Percentiles rank a stretch among this genome's conserved stretches.
phyloP scores from a whole-genome alignment of 2,113 vertebrate genomes.

The Charadrius vociferus region DNA sequence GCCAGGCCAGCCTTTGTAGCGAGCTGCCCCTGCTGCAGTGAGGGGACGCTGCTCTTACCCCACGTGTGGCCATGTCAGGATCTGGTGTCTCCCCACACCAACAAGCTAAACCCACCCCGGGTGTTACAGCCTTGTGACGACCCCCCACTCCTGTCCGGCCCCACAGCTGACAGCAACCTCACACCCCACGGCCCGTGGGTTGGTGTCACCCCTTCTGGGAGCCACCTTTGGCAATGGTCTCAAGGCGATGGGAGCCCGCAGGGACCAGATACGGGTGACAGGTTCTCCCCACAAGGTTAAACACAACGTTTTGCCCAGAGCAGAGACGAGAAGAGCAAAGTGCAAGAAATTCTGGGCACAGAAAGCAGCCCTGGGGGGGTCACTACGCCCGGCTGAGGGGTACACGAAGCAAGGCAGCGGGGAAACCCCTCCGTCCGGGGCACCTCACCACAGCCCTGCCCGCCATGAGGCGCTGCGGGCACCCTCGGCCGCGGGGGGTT shows the following conservation, averaged over 20 bases:
- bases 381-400: rapidly evolving
- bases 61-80: rapidly evolving
- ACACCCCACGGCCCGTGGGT: neutral
- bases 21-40: rapidly evolving
- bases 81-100: rapidly evolving
- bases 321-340: neutral
- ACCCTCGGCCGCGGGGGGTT: neutral
- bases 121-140: rapidly evolving
- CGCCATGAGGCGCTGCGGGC: neutral
- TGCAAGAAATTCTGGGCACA: rapidly evolving
- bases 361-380: neutral
- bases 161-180: neutral
- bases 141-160: neutral
- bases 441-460: neutral
- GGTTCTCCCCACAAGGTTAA: neutral
- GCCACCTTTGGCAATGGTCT: rapidly evolving
- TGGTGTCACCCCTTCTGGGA: rapidly evolving
- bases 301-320: neutral
- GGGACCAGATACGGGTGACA: rapidly evolving
- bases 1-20: neutral
- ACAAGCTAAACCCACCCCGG: neutral
- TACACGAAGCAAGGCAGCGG: rapidly evolving
- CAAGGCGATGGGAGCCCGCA: neutral
- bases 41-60: neutral
- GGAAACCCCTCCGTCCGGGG: rapidly evolving